phyloP scores from a whole-genome alignment of 2,888 invertebrate species.

The Notodonta dromedarius region DNA sequence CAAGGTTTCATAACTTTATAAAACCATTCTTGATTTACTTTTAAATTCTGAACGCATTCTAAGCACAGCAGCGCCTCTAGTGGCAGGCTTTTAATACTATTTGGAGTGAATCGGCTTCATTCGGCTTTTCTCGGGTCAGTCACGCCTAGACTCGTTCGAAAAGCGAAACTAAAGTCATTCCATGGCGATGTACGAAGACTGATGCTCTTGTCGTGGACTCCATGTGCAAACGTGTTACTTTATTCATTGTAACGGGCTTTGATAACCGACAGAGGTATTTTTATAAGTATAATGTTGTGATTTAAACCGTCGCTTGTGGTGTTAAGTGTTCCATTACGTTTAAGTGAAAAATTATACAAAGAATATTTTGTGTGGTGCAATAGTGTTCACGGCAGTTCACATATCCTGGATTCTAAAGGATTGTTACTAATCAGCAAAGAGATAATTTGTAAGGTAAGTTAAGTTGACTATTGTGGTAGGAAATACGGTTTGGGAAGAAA shows the following conservation, averaged over 20 bases:
- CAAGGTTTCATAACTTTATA: too few species aligned
- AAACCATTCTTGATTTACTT: too few species aligned
- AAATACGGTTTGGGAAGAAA: conserved; percentile 37
- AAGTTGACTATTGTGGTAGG: conserved; percentile 34
- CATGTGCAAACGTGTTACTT: conserved; percentile 75
- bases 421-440: conserved; percentile 64
- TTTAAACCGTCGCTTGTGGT: conserved; percentile 70
- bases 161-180: conserved; percentile 81
- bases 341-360: conserved; percentile 69
- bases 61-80: conserved; percentile 56
- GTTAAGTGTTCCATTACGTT: conserved; percentile 70
- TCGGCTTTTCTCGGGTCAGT: conserved; percentile 77
- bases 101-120: conserved; percentile 52
- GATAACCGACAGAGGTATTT: conserved; percentile 65
- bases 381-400: conserved; percentile 67
- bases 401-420: conserved; percentile 76
- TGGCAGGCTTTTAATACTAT: conserved; percentile 29
- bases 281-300: conserved; percentile 76
- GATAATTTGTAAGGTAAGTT: conserved; percentile 70
- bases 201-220: conserved; percentile 80
- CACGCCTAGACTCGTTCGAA: conserved; percentile 84
- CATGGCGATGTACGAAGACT: conserved; percentile 81
- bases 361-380: conserved; percentile 75
- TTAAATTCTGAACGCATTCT: conserved; percentile 37
- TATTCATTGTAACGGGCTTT: conserved; percentile 72